These are phyloP conservation scores for Zophobas morio DNA, from an alignment of 1,140 invertebrate species.

Conservation along the genomic window DNA sequence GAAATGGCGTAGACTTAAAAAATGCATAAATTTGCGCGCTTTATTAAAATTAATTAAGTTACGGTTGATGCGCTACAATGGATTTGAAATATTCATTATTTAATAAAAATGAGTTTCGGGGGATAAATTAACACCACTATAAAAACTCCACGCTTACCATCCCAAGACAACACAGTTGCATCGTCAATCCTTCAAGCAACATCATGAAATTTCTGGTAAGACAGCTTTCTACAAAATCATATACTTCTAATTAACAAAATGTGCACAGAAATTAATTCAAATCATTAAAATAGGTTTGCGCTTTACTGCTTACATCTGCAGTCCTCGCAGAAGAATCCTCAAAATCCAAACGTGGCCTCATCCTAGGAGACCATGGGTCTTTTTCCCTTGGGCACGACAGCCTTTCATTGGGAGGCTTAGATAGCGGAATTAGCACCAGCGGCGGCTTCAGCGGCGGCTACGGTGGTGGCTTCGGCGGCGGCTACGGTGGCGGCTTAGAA, in stretches of 20 bases:
- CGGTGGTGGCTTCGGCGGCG: slow-evolving; percentile 37
- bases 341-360: slow-evolving; percentile 15
- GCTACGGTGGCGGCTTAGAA: slow-evolving; percentile 18
- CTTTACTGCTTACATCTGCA: slow-evolving; percentile 53
- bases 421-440: slow-evolving; percentile 9
- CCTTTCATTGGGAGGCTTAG: slow-evolving; percentile 12
- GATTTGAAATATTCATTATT: slow-evolving; percentile 33
- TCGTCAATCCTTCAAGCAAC: slow-evolving; percentile 43
- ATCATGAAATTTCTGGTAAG: slow-evolving; percentile 46
- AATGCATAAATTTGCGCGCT: slow-evolving; percentile 1
- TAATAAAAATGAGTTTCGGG: slow-evolving; percentile 1
- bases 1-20: background rate
- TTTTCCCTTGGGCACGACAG: slow-evolving; percentile 1
- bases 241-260: background rate
- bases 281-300: slow-evolving; percentile 53
- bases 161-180: slow-evolving; percentile 23
- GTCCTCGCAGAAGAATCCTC: slow-evolving; percentile 34
- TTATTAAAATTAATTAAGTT: slow-evolving; percentile 35
- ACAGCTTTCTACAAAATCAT: background rate
- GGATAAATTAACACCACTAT: slow-evolving; percentile 5
- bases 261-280: background rate
- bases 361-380: slow-evolving; percentile 21
- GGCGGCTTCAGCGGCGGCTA: slow-evolving; percentile 10
- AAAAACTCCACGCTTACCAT: slow-evolving; percentile 1
- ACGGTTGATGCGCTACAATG: slow-evolving; percentile 34